These are phyloP conservation scores for Melanostoma scalare DNA, from an alignment of 2,888 invertebrate species.

Conservation along the genomic window DNA sequence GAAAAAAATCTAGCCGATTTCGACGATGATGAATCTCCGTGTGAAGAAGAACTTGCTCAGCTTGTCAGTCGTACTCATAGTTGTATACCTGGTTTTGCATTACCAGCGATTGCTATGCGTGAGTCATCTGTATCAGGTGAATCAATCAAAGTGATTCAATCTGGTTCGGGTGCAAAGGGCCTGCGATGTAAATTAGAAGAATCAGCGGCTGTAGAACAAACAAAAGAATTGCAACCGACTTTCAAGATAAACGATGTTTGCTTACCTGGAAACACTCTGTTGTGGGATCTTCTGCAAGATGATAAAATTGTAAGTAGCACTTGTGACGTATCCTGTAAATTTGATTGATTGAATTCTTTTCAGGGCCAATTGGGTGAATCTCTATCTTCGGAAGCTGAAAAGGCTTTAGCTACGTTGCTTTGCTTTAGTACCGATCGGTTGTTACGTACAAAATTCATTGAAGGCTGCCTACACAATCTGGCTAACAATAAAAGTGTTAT, in stretches of 20 bases:
- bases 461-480: slow-evolving; percentile 95
- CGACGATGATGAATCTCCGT: slow-evolving; percentile 94
- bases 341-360: slow-evolving; percentile 42
- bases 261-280: slow-evolving; percentile 93
- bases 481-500: slow-evolving; percentile 95
- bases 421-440: slow-evolving; percentile 95
- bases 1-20: slow-evolving; percentile 97
- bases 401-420: slow-evolving; percentile 93
- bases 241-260: slow-evolving; percentile 87
- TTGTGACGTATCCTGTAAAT: background rate
- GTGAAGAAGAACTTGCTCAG: slow-evolving; percentile 92
- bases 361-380: slow-evolving; percentile 94
- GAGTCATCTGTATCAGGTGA: slow-evolving; percentile 63
- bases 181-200: slow-evolving; percentile 57
- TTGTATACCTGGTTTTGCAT: slow-evolving; percentile 75
- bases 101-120: slow-evolving; percentile 61
- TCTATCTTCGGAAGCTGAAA: slow-evolving; percentile 95
- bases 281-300: slow-evolving; percentile 97
- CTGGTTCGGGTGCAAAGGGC: slow-evolving; percentile 36
- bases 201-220: slow-evolving; percentile 42
- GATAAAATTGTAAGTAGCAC: slow-evolving; percentile 88
- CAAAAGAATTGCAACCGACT: slow-evolving; percentile 75
- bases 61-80: slow-evolving; percentile 86
- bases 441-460: slow-evolving; percentile 96
- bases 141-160: slow-evolving; percentile 56